Base-by-base conservation (phyloP, 2,888 invertebrate genomes). In the Cyrtodaria siliqua region DNA sequence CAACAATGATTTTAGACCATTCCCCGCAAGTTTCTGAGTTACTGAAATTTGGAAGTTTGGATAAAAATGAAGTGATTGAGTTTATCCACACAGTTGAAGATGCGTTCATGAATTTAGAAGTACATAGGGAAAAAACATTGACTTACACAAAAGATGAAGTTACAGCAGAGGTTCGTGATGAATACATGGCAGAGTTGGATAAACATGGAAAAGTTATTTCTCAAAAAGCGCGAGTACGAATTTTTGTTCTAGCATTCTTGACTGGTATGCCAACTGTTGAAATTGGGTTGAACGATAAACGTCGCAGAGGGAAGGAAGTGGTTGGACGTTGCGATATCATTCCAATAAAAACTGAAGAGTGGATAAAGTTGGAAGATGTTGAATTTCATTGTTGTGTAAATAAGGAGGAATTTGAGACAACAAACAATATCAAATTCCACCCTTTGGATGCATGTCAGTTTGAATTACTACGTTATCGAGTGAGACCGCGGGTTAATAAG, bases 261-360 rank as follows among this genome's bases (percentile, higher is more conserved):
- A 97, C 98, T 86, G 97, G 97, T 95, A 91, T 93, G 96, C 99
- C 99, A 2, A 96, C 97, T 91, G 96, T 99, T 82, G 99, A 99
- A 94, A 94, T 99, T 86, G 99, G 99, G 2, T 95, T 99, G 69
- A 99, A 99, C 93, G 99, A 99, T 93, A 95, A 98, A 95, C 95
- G 97, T 93, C 95, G 99, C n/a, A 97, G 98, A 93, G 99, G 99
- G n/a, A 96, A 96, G 93, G 99, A 99, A 95, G 98, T 99, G 62
- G 99, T 99, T 1, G 98, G 99, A 0, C 95, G 99, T 2, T 98
- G 99, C 93, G 99, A 99, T 94, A 99, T 99, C 93, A 98, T 99
- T 92, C 99, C 99, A 24, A 91, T 93, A 23, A 92, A 92, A 81
- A 99, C 99, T 0, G 99, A 99, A 94, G 98, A 99, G 94, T 99